These are phyloP conservation scores for Brachionus plicatilis DNA, from an alignment of 1,140 invertebrate genomes.

Conservation along the genomic window DNA sequence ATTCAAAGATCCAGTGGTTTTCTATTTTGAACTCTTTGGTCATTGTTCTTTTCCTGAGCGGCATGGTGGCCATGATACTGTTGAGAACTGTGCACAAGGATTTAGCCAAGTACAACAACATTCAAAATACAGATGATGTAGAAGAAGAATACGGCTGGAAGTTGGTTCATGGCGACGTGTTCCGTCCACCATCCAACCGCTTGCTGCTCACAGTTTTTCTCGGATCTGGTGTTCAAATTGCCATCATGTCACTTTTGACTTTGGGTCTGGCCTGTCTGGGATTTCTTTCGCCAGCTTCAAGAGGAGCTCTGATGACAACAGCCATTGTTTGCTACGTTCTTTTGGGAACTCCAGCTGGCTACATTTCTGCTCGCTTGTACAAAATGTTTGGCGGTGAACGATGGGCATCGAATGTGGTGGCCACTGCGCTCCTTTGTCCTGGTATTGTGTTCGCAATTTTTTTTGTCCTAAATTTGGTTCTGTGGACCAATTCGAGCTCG, in stretches of 20 bases:
- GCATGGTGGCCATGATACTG: conserved; percentile 99
- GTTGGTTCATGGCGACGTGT: conserved; percentile 61
- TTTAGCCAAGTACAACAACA: conserved; percentile 92
- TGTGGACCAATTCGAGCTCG: conserved; percentile 89
- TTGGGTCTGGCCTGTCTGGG: conserved; percentile 90
- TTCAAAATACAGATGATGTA: conserved; percentile 71
- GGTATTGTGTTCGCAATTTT: conserved; percentile 89
- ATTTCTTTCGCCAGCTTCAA: conserved; percentile 93
- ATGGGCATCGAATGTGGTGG: conserved; percentile 94
- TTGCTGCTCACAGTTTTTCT: conserved; percentile 91
- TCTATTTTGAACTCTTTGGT: conserved; percentile 62
- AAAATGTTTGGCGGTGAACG: conserved; percentile 94
- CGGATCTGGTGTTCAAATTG: conserved; percentile 87
- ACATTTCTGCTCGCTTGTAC: conserved; percentile 88
- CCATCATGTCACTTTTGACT: conserved; percentile 63
- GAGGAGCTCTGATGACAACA: conserved; percentile 96
- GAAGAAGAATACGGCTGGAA: conserved; percentile 99
- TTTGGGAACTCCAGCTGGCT: conserved; percentile 88
- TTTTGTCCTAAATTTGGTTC: conserved; percentile 88
- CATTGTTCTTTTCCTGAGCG: conserved; percentile 69
- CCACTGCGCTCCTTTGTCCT: conserved; percentile 89
- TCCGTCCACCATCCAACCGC: conserved; percentile 79
- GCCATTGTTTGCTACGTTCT: conserved; percentile 72
- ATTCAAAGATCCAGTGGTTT: conserved; percentile 99
- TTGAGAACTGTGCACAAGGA: conserved; percentile 93